Base-by-base conservation (phyloP, 2,113 vertebrate genomes). In the Stomatorhinus ivindoensis region DNA sequence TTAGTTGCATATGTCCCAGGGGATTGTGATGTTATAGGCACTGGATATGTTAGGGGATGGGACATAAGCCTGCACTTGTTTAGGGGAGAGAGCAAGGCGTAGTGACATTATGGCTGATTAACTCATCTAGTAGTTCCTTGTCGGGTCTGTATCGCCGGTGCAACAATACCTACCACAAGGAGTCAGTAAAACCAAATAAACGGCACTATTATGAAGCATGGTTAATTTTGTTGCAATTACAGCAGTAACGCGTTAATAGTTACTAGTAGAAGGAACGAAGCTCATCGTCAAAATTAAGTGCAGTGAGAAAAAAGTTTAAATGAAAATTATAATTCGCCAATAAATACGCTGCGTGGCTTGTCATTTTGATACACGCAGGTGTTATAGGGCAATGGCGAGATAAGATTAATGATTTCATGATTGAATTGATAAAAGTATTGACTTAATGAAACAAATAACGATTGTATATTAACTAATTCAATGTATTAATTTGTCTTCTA, bases 171-270 rank as follows among this genome's bases (percentile, higher is more conserved):
- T 42, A 69, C 87, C 87, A 88, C 87, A 27, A 88, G 87, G 87
- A 44, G 87, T 88, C 87, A 88, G 87, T 88, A 69, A 88, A 65
- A 46, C 55, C 87, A 39, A 69, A 69, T 24, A 84, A 47, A 47
- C 10, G 61, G 55, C n/a, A 27, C 27, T 69, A 27, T 47, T 46
- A 3, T 84, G 19, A 19, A 42, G 42, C 35, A 42, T 42, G 73
- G 27, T 76, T 4, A 17, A 19, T 42, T 3, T 17, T 42, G 1
- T 42, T 6, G 15, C 17, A 19, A 17, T 8, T 80, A 15, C 15
- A 19, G 35, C 73, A 80, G 42, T 80, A 80, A 42, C 11, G 39
- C 39, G 4, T 80, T 80, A 80, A 35, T 15, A n/a, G 11, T 73
- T 73, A 13, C 9, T 13, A 73, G 27, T 73, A 15, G 35, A 31